phyloP scores from a whole-genome alignment of 2,797 vertebrate genomes.

The Geotrypetes seraphini region DNA sequence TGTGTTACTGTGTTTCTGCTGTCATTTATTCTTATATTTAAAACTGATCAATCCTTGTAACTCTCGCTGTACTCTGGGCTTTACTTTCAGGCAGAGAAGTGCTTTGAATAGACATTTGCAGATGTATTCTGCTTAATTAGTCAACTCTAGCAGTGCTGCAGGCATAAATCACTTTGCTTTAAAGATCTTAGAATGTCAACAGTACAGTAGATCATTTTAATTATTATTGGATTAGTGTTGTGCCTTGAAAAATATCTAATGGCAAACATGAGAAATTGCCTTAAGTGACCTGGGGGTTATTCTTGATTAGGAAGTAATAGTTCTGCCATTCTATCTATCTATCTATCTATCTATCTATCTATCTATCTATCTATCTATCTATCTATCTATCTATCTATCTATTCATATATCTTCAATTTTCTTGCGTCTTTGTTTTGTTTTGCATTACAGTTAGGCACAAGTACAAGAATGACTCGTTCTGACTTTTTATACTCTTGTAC shows the following conservation, averaged over 20 bases:
- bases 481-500: fast-evolving
- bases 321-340: conserved; percentile 37
- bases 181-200: conserved; percentile 64
- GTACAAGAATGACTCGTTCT: too few relatives aligned
- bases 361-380: conserved; percentile 34
- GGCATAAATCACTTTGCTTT: conserved; percentile 51
- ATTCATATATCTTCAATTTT: conserved; percentile 13
- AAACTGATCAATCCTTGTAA: conserved; percentile 25
- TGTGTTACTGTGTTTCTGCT: conserved; percentile 16
- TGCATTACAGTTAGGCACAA: conserved; percentile 12
- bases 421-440: conserved; percentile 17
- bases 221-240: conserved; percentile 59
- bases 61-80: conserved; percentile 16
- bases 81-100: conserved; percentile 42
- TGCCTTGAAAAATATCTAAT: conserved; percentile 46
- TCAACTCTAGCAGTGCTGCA: conserved; percentile 37
- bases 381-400: conserved; percentile 13
- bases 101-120: conserved; percentile 48
- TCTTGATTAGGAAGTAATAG: conserved; percentile 41
- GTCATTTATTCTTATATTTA: conserved; percentile 10
- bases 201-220: conserved; percentile 60
- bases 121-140: conserved; percentile 53
- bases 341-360: conserved; percentile 41
- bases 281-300: conserved; percentile 45
- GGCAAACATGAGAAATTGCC: conserved; percentile 46